phyloP scores from a whole-genome alignment of 2,797 vertebrate genomes.

The Simalia tracyae region DNA sequence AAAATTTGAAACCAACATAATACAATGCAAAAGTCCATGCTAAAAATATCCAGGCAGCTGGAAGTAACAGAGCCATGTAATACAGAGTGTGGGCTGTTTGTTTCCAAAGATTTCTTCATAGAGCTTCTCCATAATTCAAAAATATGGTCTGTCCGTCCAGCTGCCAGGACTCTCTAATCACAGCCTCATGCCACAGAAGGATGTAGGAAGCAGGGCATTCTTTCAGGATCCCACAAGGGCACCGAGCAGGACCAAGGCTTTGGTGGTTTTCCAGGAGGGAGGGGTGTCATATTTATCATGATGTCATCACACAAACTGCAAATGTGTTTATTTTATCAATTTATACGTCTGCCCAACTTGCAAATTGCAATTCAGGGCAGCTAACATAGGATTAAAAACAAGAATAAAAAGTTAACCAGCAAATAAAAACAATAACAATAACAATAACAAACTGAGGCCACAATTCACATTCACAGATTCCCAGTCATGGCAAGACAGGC shows the following conservation, averaged over 20 bases:
- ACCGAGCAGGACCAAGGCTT: not conserved
- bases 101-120: not conserved
- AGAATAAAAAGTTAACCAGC: not conserved
- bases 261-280: not conserved
- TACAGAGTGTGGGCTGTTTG: not conserved
- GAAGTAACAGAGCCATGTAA: not conserved
- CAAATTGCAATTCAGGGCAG: not conserved
- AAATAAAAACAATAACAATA: not conserved
- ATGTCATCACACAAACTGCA: not conserved
- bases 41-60: constrained; percentile 24
- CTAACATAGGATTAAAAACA: not conserved
- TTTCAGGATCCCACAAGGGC: not conserved
- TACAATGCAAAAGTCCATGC: constrained; percentile 10
- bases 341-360: not conserved
- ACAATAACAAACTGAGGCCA: not conserved
- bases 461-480: not conserved
- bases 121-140: not conserved
- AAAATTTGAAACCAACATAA: constrained; percentile 8
- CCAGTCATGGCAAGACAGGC: not conserved
- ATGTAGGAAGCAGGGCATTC: not conserved
- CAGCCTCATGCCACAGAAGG: not conserved
- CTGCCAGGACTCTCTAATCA: not conserved
- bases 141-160: not conserved
- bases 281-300: not conserved
- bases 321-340: not conserved